Evolutionary conservation across 2,888 invertebrate species (phyloP), one percentile per base, ranked within the genome.

Genomic region (Eristalis tenax): DNA sequence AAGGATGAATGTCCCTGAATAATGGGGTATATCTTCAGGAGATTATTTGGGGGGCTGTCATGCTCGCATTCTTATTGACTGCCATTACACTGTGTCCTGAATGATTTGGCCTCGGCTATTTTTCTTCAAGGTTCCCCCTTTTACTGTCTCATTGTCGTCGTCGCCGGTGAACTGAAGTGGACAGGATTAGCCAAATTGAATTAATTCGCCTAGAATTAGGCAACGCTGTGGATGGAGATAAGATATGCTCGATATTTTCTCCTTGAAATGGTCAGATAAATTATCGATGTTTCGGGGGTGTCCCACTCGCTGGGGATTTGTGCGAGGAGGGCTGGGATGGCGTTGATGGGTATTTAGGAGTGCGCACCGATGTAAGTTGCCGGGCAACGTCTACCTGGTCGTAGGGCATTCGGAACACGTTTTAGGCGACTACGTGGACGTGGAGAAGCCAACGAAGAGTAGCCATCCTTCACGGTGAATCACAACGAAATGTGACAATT

Each of bases 121-220:
- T 22, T 61, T 71, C 59, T 71, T 66, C 61, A 61, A 61, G 77
- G 66, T 50, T 28, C 43, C 63, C 50, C 66, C 38, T 18, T 77
- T 78, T 35, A 77, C 57, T 73, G 63, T 57, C 56, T 56, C 43
- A 6, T 63, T 15, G 18, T 22, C 18, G 50, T 56, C 43, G 18
- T 63, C 22, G 18, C 32, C 50, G 63, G 73, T 32, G 32, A 38
- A 40, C 26, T 22, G 63, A 26, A 63, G 73, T 63, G 73, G 63
- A 63, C 73, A 38, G 70, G 70, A 78, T 70, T 65, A 70, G 40
- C 32, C 70, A 78, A 78, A 64, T 78, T 78, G 70, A 71, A 78
- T 78, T 71, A 78, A 57, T 71, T 78, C 70, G 38, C 65, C 70
- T 56, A 38, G 57, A 78, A 71, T 70, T 63, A 64, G 22, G 64